Base-by-base conservation (phyloP, 1,140 invertebrate genomes). In the Bathynomus jamesi region DNA sequence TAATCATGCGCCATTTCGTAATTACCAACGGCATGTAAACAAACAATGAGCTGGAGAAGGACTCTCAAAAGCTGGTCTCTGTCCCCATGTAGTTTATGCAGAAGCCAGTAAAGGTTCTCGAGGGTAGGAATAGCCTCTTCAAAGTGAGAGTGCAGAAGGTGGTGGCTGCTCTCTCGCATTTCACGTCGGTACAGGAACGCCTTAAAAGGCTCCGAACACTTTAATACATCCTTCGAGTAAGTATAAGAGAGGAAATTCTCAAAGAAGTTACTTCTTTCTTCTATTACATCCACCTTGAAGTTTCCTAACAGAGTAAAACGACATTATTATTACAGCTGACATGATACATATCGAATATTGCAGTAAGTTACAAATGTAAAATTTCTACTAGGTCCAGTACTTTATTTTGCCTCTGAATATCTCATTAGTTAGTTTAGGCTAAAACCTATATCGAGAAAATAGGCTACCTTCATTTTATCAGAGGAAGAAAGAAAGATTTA, bases 21-120 rank as follows among this genome's bases (percentile, higher is more conserved):
- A 17, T 86, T 84, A 25, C 83, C 83, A 7, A 85, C 79, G 11
- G 82, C 82, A 72, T 85, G 83, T 70, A 82, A 82, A 76, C 86
- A 88, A 0, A 86, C 88, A 25, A 91, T 86, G 17, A 92, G 81
- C 28, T 89, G 85, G 78, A 90, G 91, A 30, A 93, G 79, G n/a
- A 87, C 86, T 60, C 89, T 80, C 4, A 91, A 81, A 8, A 90
- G 87, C n/a, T 85, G 82, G 13, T 89, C 89, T 71, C 87, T 84
- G 79, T 90, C 87, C 70, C 88, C 90, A 72, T 88, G 88, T 8
- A 91, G 81, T 84, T 89, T 91, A 82, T 90, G 91, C 70, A 91
- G 82, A 75, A 92, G 81, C 76, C 86, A 86, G 78, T 91, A 89
- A 76, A 83, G 87, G 79, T 87, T 89, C 81, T 91, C 89, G 61